phyloP scores from a whole-genome alignment of 2,113 vertebrate species.

The Periophthalmodon schlosseri region DNA sequence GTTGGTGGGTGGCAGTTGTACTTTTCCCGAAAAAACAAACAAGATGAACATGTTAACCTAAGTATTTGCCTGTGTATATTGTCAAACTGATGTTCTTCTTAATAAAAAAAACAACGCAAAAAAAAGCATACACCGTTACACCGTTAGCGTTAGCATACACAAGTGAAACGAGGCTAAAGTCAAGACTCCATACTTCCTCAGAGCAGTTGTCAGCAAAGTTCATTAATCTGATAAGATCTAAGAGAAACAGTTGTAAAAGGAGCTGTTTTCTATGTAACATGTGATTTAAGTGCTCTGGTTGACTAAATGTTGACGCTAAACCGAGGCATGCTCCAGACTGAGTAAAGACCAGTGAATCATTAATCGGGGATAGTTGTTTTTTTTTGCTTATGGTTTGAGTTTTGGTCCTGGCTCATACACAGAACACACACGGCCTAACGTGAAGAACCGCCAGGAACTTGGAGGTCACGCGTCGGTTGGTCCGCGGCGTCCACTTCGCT shows the following conservation, averaged over 20 bases:
- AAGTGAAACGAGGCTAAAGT: background rate
- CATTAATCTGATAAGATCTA: slow-evolving; percentile 4
- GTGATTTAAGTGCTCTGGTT: background rate
- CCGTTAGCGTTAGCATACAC: background rate
- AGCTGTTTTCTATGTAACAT: background rate
- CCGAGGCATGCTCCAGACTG: background rate
- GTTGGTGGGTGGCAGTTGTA: too few relatives aligned
- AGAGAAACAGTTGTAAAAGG: slow-evolving; percentile 2
- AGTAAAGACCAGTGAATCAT: slow-evolving; percentile 11
- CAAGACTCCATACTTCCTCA: background rate
- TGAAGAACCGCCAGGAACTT: background rate
- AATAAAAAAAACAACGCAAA: too few relatives aligned
- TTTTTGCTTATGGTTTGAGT: background rate
- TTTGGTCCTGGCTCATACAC: background rate
- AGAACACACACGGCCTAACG: background rate
- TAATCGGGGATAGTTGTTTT: background rate
- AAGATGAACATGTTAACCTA: too few relatives aligned
- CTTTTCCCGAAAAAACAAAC: too few relatives aligned
- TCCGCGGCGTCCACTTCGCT: background rate
- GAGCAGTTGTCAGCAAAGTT: background rate
- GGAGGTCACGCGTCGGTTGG: background rate
- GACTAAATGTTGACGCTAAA: background rate
- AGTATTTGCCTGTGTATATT: too few relatives aligned
- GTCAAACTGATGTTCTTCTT: too few relatives aligned
- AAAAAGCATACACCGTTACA: too few relatives aligned